These are phyloP conservation scores for Botia kubotai DNA, from an alignment of 2,797 vertebrate species.

Conservation along the genomic window DNA sequence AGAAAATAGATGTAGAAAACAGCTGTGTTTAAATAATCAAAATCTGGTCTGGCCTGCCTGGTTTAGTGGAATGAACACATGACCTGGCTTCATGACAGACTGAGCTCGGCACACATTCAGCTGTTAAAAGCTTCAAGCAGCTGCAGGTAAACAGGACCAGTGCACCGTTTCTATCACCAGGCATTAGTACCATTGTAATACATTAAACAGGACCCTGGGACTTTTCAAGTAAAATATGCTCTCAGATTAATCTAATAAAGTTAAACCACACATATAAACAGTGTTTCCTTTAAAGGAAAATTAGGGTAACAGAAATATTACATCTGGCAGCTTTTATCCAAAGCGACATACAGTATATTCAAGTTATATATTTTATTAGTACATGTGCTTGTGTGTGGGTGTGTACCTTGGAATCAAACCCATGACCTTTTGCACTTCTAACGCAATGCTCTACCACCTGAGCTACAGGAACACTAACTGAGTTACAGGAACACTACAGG, in stretches of 20 bases:
- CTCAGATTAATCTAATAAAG: constrained; percentile 1
- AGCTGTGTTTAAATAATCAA: constrained; percentile 18
- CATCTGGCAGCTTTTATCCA: too few species aligned
- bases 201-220: background rate
- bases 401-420: too few species aligned
- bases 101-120: constrained; percentile 33
- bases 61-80: constrained; percentile 32
- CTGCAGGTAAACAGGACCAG: constrained; percentile 32
- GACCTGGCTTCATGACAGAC: constrained; percentile 33
- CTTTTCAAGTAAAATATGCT: background rate
- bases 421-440: too few species aligned
- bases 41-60: constrained; percentile 6
- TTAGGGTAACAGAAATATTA: too few species aligned
- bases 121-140: constrained; percentile 31
- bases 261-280: background rate
- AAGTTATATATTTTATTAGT: too few species aligned
- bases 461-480: too few species aligned
- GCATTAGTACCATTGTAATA: background rate
- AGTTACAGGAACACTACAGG: too few species aligned
- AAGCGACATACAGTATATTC: too few species aligned
- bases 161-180: background rate
- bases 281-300: too few species aligned
- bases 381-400: too few species aligned
- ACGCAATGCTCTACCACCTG: too few species aligned
- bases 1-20: background rate